Evolutionary conservation across 2,113 vertebrate species (phyloP).

Genomic region (Gymnogyps californianus): DNA sequence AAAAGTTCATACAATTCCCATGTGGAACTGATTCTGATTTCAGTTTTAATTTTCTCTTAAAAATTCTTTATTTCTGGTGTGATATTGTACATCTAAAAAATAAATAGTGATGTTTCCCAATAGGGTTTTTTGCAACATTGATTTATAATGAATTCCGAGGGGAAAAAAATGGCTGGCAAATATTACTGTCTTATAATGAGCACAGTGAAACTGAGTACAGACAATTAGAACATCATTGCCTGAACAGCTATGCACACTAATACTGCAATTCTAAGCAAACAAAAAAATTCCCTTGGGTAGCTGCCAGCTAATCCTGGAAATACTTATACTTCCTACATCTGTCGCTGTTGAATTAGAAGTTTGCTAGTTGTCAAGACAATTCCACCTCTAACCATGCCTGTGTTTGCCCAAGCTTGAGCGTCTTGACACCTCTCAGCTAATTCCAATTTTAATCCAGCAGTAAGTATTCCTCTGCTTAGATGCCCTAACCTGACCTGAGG

Average conservation of each 20-base stretch:
- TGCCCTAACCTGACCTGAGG: not conserved
- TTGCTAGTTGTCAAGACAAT: not conserved
- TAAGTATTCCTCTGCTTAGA: not conserved
- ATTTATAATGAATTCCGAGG: not conserved
- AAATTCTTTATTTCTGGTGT: not conserved
- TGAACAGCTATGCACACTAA: not conserved
- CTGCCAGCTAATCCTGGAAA: not conserved
- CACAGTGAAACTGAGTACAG: not conserved
- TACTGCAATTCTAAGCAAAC: not conserved
- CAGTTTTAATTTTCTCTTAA: not conserved
- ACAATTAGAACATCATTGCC: not conserved
- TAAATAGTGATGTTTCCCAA: not conserved
- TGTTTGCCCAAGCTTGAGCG: not conserved
- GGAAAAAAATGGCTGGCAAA: not conserved
- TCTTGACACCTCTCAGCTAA: not conserved
- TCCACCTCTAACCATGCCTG: not conserved
- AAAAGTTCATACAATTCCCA: not conserved
- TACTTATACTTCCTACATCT: not conserved
- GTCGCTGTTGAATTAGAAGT: not conserved
- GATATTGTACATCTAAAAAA: not conserved
- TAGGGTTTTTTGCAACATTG: not conserved
- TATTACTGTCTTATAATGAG: not conserved
- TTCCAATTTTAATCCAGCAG: not conserved
- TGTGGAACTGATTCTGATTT: not conserved
- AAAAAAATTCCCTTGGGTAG: not conserved